Base-by-base conservation (phyloP, 2,888 invertebrate genomes). In the Acleris emargana region DNA sequence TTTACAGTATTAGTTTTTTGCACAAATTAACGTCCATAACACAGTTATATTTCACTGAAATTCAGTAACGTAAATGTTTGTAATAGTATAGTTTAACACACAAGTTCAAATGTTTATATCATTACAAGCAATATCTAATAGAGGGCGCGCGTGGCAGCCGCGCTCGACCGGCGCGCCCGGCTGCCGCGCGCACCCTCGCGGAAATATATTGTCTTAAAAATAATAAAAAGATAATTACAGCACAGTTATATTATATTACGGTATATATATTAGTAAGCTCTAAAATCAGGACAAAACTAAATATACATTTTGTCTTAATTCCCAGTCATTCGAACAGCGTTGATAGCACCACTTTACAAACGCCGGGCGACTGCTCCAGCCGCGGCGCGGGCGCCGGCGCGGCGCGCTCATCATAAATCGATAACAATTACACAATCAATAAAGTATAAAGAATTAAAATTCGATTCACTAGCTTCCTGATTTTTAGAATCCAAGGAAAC, bases 221-320 rank as follows among this genome's bases (percentile, higher is more conserved):
- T 88, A 90, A 83, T 83, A 83, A 84, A 83, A 84, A 82, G 83
- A 87, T 90, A 91, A 89, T 91, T 91, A 91, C 89, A 90, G 87
- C 88, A 78, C 86, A 86, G 84, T 86, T 88, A 86, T 81, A 82
- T 83, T 66, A 82, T 83, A 81, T 82, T 85, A 86, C 77, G 81
- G 79, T 84, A 86, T 88, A 88, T 89, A 89, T 88, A 91, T 91
- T 91, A 66, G 61, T 66, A 66, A 92, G 91, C 91, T 92, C 91
- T 91, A 91, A 88, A 89, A 89, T 84, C 82, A 87, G 86, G 88
- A 89, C 86, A 86, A 89, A 89, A 90, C 82, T 79, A 89, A 88
- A 87, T 84, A 87, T 79, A 86, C 78, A 83, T 87, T 88, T 82
- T 83, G 82, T 87, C 84, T 83, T 78, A 80, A 76, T 76, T 71